These are phyloP conservation scores for Asarcornis scutulata DNA, from an alignment of 2,113 vertebrate species.

Conservation along the genomic window DNA sequence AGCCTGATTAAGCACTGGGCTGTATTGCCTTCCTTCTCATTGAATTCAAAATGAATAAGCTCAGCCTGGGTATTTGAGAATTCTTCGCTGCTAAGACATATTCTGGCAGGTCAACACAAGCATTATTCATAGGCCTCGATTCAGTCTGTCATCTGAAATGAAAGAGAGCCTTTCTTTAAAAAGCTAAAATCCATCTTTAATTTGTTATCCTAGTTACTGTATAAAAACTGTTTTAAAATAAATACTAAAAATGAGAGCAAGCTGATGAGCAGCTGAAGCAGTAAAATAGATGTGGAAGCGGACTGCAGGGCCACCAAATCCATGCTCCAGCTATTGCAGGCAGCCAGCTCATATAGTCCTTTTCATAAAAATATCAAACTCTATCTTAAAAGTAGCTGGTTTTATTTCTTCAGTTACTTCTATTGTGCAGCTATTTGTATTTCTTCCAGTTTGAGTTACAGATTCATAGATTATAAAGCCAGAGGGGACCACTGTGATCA, in stretches of 20 bases:
- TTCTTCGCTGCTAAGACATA: constrained; percentile 51
- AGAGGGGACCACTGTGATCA: constrained; percentile 9
- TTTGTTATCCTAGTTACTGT: constrained; percentile 54
- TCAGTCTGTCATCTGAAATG: constrained; percentile 64
- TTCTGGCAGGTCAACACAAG: constrained; percentile 69
- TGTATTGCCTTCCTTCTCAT: constrained; percentile 42
- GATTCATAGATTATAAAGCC: neutral
- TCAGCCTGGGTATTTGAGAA: constrained; percentile 60
- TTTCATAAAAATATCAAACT: neutral
- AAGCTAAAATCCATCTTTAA: constrained; percentile 61
- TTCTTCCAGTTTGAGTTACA: constrained; percentile 37
- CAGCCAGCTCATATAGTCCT: neutral
- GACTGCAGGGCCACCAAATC: neutral
- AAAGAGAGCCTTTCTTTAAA: constrained; percentile 56
- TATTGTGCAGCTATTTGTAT: neutral
- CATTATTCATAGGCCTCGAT: constrained; percentile 62
- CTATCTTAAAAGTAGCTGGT: neutral
- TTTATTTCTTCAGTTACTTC: constrained; percentile 27
- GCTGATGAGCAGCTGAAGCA: constrained; percentile 8
- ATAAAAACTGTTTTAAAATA: constrained; percentile 48
- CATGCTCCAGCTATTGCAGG: neutral
- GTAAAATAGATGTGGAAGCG: constrained; percentile 17
- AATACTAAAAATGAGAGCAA: constrained; percentile 22
- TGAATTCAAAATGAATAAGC: constrained; percentile 62
- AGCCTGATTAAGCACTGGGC: neutral